These are phyloP conservation scores for Hydractinia symbiolongicarpus DNA, from an alignment of 30 jellyfish, hydroid and myxozoan genomes.

Conservation along the genomic window DNA sequence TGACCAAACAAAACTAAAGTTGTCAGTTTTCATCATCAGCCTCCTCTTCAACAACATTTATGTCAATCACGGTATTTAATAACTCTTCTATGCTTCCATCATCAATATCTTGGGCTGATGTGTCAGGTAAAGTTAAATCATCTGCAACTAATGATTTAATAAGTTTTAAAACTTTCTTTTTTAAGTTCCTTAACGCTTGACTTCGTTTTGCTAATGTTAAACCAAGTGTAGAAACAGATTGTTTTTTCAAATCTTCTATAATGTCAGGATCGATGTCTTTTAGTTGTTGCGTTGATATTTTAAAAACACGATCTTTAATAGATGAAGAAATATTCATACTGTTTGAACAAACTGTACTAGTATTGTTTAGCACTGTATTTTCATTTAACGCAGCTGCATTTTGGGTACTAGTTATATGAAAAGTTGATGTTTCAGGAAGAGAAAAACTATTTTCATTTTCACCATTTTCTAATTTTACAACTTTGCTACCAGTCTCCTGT, in stretches of 20 bases:
- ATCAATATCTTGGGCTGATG: neutral
- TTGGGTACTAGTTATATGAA: no score
- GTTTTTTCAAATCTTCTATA: conserved; percentile 23
- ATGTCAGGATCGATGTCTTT: conserved; percentile 26
- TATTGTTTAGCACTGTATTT: neutral
- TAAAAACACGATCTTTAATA: conserved; percentile 3
- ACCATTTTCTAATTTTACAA: neutral
- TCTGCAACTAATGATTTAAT: neutral
- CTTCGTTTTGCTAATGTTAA: conserved; percentile 50
- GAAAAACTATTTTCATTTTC: neutral
- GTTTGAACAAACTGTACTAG: neutral
- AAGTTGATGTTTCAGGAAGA: no score
- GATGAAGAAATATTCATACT: no score
- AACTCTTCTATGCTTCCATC: conserved; percentile 4
- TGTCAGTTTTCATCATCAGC: neutral
- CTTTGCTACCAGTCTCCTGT: neutral
- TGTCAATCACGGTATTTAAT: conserved; percentile 11
- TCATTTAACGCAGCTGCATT: neutral
- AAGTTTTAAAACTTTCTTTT: conserved; percentile 37
- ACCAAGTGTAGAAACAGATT: conserved; percentile 13
- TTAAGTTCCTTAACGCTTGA: conserved; percentile 77
- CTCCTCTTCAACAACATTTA: neutral
- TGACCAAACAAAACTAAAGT: neutral
- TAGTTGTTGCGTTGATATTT: conserved; percentile 9
- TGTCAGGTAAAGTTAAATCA: neutral